These are phyloP conservation scores for Loripinus fragilis DNA, from an alignment of 2,888 invertebrate species.

Conservation along the genomic window DNA sequence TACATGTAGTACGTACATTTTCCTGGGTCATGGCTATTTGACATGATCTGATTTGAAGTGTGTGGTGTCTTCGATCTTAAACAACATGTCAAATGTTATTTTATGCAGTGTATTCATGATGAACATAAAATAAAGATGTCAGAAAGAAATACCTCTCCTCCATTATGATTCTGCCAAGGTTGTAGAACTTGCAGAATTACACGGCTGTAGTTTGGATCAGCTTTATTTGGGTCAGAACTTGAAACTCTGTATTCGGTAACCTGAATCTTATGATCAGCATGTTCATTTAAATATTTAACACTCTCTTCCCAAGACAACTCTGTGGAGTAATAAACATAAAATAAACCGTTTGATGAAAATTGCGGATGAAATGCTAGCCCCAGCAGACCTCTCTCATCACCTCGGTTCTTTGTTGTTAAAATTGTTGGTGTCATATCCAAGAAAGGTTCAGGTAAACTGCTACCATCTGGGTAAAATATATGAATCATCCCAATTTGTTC, in stretches of 20 bases:
- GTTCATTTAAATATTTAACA: not conserved
- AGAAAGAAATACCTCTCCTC: conserved; percentile 81
- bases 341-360: conserved; percentile 71
- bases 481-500: conserved; percentile 77
- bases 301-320: conserved; percentile 16
- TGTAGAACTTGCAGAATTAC: conserved; percentile 74
- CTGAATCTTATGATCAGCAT: conserved; percentile 58
- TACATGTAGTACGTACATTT: no score
- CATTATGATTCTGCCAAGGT: conserved; percentile 81
- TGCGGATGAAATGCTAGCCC: conserved; percentile 79
- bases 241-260: conserved; percentile 70
- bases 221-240: conserved; percentile 64
- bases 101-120: no score
- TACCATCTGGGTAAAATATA: conserved; percentile 70
- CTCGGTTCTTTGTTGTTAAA: conserved; percentile 55
- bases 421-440: conserved; percentile 67
- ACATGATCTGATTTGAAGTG: no score
- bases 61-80: no score
- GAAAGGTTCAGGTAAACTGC: conserved; percentile 65
- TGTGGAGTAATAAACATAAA: conserved; percentile 78
- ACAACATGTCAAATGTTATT: no score
- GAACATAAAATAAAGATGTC: no score
- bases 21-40: no score
- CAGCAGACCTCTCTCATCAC: conserved; percentile 78
- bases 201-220: conserved; percentile 65